Conservation (phyloP, 1,140 invertebrate genomes). For the Holotrichia oblita region DNA sequence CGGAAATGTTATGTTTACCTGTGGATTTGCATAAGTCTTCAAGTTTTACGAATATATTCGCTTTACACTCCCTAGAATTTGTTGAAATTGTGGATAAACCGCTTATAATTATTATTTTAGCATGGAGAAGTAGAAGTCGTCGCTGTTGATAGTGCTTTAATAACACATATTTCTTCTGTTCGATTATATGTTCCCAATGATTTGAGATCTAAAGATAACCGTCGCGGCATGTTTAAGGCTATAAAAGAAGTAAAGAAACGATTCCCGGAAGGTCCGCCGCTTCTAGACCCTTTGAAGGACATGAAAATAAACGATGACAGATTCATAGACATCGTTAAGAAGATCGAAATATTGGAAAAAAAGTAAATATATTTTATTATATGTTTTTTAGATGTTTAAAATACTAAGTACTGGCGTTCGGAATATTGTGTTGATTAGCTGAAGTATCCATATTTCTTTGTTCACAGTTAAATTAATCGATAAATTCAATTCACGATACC, state of each 20-base stretch:
- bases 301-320: conserved; percentile 92
- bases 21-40: no score
- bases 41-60: no score
- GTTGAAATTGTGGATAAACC: no score
- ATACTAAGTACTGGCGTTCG: no score
- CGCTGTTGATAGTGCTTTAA: conserved; percentile 82
- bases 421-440: no score
- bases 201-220: conserved; percentile 82
- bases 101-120: conserved; percentile 54
- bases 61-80: no score
- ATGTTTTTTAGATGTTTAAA: no score
- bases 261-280: conserved; percentile 85
- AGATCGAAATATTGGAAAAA: conserved; percentile 84
- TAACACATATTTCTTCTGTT: conserved; percentile 89
- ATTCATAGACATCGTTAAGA: conserved; percentile 83
- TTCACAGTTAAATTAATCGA: no score
- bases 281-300: conserved; percentile 93
- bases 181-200: conserved; percentile 92
- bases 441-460: no score
- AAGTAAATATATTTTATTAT: conserved; percentile 61
- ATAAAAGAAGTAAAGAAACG: conserved; percentile 91
- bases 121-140: conserved; percentile 90
- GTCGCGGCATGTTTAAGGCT: conserved; percentile 86
- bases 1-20: no score
- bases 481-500: no score